Evolutionary conservation across 2,797 vertebrate genomes (phyloP).

Genomic region (Sebastes flavidus): DNA sequence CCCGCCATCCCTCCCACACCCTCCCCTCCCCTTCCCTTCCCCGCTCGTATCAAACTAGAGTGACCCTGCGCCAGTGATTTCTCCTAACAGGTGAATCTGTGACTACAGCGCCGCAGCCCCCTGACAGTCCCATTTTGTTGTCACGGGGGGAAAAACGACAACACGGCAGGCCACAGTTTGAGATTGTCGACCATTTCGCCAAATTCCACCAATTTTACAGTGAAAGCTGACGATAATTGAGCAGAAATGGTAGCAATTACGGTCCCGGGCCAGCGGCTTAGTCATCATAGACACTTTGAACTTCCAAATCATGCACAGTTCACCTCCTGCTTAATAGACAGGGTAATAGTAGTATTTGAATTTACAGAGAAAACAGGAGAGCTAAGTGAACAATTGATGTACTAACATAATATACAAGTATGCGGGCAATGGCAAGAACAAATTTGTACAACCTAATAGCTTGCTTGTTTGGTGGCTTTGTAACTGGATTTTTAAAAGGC

Average conservation of each 20-base stretch:
- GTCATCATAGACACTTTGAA: slow-evolving; percentile 31
- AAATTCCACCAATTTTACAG: slow-evolving; percentile 42
- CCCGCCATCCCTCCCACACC: background rate
- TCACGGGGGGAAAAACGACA: background rate
- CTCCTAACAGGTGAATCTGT: slow-evolving; percentile 35
- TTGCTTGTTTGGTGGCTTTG: slow-evolving; percentile 47
- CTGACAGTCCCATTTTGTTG: slow-evolving; percentile 17
- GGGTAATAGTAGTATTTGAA: slow-evolving; percentile 24
- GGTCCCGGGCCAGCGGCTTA: slow-evolving; percentile 6
- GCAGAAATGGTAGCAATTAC: slow-evolving; percentile 19
- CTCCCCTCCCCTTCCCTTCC: background rate
- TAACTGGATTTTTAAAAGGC: slow-evolving; percentile 39
- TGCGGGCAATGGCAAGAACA: slow-evolving; percentile 46
- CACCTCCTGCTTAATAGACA: slow-evolving; percentile 24
- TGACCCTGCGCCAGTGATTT: slow-evolving; percentile 32
- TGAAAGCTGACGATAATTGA: slow-evolving; percentile 24
- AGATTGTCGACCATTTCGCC: slow-evolving; percentile 36
- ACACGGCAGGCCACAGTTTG: slow-evolving; percentile 5
- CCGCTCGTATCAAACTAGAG: slow-evolving; percentile 24
- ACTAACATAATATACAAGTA: slow-evolving; percentile 58
- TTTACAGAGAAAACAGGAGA: slow-evolving; percentile 41
- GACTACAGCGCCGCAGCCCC: background rate
- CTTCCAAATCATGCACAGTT: slow-evolving; percentile 25
- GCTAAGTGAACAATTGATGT: slow-evolving; percentile 16
- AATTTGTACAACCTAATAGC: slow-evolving; percentile 64